These are phyloP conservation scores for Nasonia longicornis DNA, from an alignment of 1,140 invertebrate genomes.

Conservation along the genomic window DNA sequence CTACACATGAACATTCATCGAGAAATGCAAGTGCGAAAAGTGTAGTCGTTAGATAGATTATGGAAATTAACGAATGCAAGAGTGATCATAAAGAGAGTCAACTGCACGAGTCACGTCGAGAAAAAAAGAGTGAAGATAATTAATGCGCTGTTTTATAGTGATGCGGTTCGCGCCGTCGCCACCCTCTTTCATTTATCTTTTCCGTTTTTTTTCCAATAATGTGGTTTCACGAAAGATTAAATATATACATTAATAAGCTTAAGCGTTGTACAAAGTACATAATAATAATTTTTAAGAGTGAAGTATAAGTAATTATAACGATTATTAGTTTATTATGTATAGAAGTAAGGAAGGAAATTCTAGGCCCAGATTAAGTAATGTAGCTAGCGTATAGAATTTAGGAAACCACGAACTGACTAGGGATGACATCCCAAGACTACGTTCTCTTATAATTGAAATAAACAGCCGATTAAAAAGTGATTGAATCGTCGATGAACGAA, in stretches of 20 bases:
- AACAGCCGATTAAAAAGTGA: conserved; percentile 58
- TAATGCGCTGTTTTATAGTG: conserved; percentile 45
- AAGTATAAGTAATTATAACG: conserved; percentile 62
- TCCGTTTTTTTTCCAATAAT: conserved; percentile 56
- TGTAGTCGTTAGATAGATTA: conserved; percentile 44
- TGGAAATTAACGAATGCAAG: conserved; percentile 38
- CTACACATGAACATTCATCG: conserved; percentile 47
- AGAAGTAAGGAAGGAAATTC: conserved; percentile 55
- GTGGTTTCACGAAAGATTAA: conserved; percentile 56
- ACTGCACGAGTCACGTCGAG: conserved; percentile 28
- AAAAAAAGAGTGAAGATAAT: conserved; percentile 34
- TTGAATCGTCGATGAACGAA: conserved; percentile 60
- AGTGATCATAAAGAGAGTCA: conserved; percentile 41
- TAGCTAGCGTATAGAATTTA: conserved; percentile 67
- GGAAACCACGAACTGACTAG: conserved; percentile 68
- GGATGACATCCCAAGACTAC: conserved; percentile 63
- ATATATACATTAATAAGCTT: conserved; percentile 55
- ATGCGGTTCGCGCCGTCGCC: conserved; percentile 34
- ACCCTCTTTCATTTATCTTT: conserved; percentile 49
- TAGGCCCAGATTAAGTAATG: conserved; percentile 64
- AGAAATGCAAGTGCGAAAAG: conserved; percentile 57
- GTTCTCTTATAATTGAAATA: conserved; percentile 61
- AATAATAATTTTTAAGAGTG: conserved; percentile 65
- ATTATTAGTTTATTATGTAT: conserved; percentile 65
- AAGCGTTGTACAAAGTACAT: conserved; percentile 69